These are phyloP conservation scores for Eclectus roratus DNA, from an alignment of 2,113 vertebrate genomes.

Conservation along the genomic window DNA sequence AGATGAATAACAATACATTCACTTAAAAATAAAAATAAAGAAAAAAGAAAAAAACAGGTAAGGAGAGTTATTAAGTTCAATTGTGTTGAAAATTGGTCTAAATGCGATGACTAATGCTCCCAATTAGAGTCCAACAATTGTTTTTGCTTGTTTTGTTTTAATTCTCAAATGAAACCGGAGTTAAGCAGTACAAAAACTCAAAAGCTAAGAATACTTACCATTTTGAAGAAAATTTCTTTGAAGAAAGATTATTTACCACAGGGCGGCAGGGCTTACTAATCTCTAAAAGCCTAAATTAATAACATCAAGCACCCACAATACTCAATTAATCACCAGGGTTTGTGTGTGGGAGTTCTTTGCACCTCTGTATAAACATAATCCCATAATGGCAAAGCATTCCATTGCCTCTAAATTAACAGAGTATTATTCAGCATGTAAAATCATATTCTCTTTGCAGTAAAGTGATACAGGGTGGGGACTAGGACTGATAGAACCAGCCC, in stretches of 20 bases:
- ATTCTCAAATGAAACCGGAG: slow-evolving; percentile 33
- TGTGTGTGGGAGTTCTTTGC: background rate
- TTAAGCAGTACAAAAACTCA: background rate
- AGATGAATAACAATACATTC: background rate
- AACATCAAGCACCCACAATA: background rate
- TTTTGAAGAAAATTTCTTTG: background rate
- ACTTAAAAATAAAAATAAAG: background rate
- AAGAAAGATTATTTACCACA: background rate
- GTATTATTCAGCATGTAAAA: background rate
- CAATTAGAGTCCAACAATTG: background rate
- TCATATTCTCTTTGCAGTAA: background rate
- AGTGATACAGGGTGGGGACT: background rate
- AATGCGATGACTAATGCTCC: background rate
- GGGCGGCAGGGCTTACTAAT: background rate
- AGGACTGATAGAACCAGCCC: background rate
- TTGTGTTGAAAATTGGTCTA: background rate
- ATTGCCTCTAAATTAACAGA: background rate
- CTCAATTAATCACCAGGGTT: background rate
- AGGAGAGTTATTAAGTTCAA: background rate
- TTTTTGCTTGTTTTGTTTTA: slow-evolving; percentile 18
- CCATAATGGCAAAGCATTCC: background rate
- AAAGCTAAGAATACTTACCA: background rate
- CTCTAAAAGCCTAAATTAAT: background rate
- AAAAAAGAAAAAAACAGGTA: background rate
- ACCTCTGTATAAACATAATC: slow-evolving; percentile 3